Evolutionary conservation across 2,888 invertebrate genomes (phyloP).

Genomic region (Synanthedon formicaeformis): DNA sequence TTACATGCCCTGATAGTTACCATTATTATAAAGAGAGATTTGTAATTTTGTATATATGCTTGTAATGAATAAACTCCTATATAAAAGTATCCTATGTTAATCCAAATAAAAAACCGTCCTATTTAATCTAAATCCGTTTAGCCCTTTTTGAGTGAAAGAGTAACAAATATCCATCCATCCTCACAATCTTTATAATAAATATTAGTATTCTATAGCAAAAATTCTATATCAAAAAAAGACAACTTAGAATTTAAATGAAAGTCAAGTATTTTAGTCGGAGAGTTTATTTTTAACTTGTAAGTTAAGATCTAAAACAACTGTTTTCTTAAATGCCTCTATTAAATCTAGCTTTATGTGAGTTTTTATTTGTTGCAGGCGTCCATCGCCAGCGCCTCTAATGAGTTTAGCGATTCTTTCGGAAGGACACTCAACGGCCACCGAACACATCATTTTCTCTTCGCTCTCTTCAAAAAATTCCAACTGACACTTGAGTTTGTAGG

Average conservation of each 20-base stretch:
- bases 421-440: slow-evolving; percentile 75
- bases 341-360: slow-evolving; percentile 73
- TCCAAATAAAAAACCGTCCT: too few species aligned
- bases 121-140: too few species aligned
- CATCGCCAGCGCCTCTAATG: slow-evolving; percentile 77
- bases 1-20: too few species aligned
- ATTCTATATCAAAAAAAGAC: too few species aligned
- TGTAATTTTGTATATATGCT: too few species aligned
- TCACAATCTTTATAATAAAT: too few species aligned
- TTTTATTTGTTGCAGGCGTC: slow-evolving; percentile 78
- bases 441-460: slow-evolving; percentile 57
- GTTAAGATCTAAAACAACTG: slow-evolving; percentile 49
- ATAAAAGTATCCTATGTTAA: too few species aligned
- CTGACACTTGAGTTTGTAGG: slow-evolving; percentile 77
- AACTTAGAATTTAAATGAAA: background rate
- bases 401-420: slow-evolving; percentile 72
- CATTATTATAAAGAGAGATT: too few species aligned
- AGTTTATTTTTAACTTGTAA: slow-evolving; percentile 31
- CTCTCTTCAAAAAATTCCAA: slow-evolving; percentile 76
- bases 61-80: too few species aligned
- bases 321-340: slow-evolving; percentile 74
- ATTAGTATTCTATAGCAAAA: too few species aligned
- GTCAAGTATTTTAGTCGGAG: background rate
- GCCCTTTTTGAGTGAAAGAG: too few species aligned
- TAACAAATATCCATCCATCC: too few species aligned